These are phyloP conservation scores for Lithophane semibrunnea DNA, from an alignment of 2,888 invertebrate genomes.

Conservation along the genomic window DNA sequence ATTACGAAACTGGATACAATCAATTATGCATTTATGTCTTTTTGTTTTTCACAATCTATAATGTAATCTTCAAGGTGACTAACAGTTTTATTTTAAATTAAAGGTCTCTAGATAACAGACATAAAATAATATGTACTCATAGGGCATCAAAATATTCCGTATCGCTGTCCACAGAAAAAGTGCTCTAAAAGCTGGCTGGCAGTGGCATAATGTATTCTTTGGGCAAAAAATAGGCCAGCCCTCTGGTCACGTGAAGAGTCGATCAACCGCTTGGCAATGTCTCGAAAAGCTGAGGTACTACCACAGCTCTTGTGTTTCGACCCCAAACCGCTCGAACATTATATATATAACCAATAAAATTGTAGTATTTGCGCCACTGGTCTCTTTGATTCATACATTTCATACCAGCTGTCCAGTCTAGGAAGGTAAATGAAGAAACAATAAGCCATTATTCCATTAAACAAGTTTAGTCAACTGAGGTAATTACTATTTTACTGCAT, in stretches of 20 bases:
- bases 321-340: not conserved
- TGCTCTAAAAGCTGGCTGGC: not conserved
- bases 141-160: not conserved
- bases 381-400: not conserved
- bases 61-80: not conserved
- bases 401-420: not conserved
- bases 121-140: not conserved
- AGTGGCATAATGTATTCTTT: not conserved
- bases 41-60: slow-evolving; percentile 1
- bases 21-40: not conserved
- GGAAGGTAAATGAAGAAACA: slow-evolving; percentile 8
- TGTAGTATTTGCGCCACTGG: not conserved
- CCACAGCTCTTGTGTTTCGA: not conserved
- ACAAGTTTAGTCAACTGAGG: slow-evolving; percentile 13
- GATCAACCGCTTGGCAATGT: not conserved
- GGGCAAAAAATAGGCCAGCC: not conserved
- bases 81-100: not conserved
- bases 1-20: slow-evolving; percentile 16
- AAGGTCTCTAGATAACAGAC: not conserved
- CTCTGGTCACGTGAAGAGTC: not conserved
- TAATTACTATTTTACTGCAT: slow-evolving; percentile 44
- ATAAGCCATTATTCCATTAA: slow-evolving; percentile 41
- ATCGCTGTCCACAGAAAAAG: not conserved
- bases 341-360: not conserved
- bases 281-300: not conserved